Base-by-base conservation (phyloP, 2,113 vertebrate species). In the Peucedramus taeniatus region DNA sequence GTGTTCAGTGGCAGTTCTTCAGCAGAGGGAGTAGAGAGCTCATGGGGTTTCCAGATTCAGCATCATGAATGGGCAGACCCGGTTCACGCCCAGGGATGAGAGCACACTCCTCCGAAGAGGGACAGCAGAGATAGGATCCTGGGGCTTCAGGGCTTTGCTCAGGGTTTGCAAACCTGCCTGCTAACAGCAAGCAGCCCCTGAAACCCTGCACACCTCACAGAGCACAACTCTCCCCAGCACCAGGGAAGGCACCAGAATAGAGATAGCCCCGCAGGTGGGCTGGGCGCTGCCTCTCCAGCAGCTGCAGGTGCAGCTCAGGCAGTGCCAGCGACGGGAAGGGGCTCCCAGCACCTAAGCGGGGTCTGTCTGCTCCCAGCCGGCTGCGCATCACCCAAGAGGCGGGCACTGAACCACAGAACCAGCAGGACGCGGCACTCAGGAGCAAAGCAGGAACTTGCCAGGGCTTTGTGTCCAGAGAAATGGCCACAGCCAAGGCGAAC, bases 381-480 rank as follows among this genome's bases (percentile, higher is more conserved):
- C 66, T 42, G 71, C 0, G 1, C 4, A 7, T 28, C 37, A 30
- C 56, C 31, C 63, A 47, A 13, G 26, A 42, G 30, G 3, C 1
- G 37, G 20, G 15, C 3, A n/a, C 50, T 10, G 42, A 61, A 45
- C 47, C 66, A 31, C 3, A 3, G 33, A 44, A 44, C 30, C 20
- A 7, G 60, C 23, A 7, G 56, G 61, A 54, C 8, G 16, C 4
- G 3, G 47, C 6, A 3, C 39, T 6, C 0, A 3, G 37, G 16
- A 83, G 35, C 70, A 51, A n/a, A 5, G 10, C 28, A 28, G 26
- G 16, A 87, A 20, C 69, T 61, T 28, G 26, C 63, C 28, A 57
- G 39, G 76, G 80, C 92, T 87, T 93, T 82, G 81, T 87, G 87
- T 72, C 45, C 70, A 5, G 57, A 79, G 72, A 81, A 75, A 94